Evolutionary conservation across 2,797 vertebrate genomes (phyloP), one percentile per base, ranked within the genome.

Genomic region (Urosaurus nigricauda): DNA sequence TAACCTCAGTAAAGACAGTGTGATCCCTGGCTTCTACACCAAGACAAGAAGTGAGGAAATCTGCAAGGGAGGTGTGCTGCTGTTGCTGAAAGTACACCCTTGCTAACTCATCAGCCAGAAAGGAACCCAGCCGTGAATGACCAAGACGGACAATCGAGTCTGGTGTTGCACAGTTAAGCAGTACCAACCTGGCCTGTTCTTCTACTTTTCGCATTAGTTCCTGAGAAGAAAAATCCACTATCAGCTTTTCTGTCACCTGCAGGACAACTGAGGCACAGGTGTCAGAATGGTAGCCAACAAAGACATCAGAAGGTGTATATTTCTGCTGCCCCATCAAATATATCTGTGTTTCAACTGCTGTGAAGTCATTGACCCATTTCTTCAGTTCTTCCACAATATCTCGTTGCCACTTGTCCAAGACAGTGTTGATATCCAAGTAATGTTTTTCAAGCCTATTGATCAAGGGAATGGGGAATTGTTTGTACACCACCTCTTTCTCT

Each of bases 371-470:
- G 85, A 98, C 98, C 99, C 99, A 99, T 1, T 9, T 89, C 90
- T 96, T 77, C 90, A 99, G 94, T 83, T 97, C 96, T 1, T 70
- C 2, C 85, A 98, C 98, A 0, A 96, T 84, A 43, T 53, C 93
- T 86, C 95, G 98, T 90, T 99, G 98, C 29, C 96, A 96, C 16
- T n/a, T 82, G 89, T 97, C 97, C 86, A 99, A 96, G 65, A 99
- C 96, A 0, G 98, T 98, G 87, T 96, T 96, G 86, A 99, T 97
- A 93, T 99, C 99, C 94, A 99, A 94, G 94, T 98, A 99, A 95
- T 99, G 99, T 93, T 99, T 99, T 92, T 99, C 99, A 90, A 99
- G 97, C 37, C 99, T 97, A 96, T 99, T 99, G 93, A 99, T 98
- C 73, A 99, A 97, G 0, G 99, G 99, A 91, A 99, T 98, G 71